Percentiles rank a stretch among this genome's conserved stretches.
Evolutionary conservation across 2,888 invertebrate genomes (phyloP).

Genomic region (Drosophila incognita): DNA sequence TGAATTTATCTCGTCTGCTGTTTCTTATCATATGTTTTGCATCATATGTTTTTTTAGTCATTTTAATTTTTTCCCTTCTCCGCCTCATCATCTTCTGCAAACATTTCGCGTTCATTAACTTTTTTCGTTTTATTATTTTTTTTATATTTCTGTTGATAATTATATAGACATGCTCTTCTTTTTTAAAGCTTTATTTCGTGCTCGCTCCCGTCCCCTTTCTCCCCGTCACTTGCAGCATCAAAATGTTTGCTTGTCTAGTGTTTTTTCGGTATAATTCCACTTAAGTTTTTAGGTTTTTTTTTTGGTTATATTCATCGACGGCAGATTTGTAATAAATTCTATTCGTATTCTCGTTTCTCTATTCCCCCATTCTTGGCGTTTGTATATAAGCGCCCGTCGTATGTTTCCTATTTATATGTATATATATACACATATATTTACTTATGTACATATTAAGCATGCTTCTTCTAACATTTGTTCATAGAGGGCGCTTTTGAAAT

Average conservation of each 20-base stretch:
- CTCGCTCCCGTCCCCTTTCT: constrained; percentile 25
- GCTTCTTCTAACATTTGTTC: constrained; percentile 24
- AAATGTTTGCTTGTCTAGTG: constrained; percentile 47
- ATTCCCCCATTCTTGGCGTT: constrained; percentile 49
- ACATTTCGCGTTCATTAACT: constrained; percentile 67
- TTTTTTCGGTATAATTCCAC: constrained; percentile 62
- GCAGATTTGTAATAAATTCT: constrained; percentile 75
- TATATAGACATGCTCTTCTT: constrained; percentile 50
- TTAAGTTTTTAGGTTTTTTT: constrained; percentile 42
- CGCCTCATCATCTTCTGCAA: constrained; percentile 28
- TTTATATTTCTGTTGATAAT: constrained; percentile 53
- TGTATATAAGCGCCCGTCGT: constrained; percentile 38
- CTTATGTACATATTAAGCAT: background rate
- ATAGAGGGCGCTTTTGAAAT: constrained; percentile 57
- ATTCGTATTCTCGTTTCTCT: constrained; percentile 36
- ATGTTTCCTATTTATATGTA: constrained; percentile 55
- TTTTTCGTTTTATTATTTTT: constrained; percentile 21
- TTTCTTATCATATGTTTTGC: constrained; percentile 60
- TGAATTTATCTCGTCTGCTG: constrained; percentile 9
- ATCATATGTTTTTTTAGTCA: constrained; percentile 61
- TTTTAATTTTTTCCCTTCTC: constrained; percentile 20
- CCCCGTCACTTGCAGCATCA: constrained; percentile 9
- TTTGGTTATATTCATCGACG: constrained; percentile 32
- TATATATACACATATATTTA: constrained; percentile 17
- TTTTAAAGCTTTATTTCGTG: constrained; percentile 22